These are phyloP conservation scores for Bombylius major DNA, from an alignment of 2,888 invertebrate species.

Conservation along the genomic window DNA sequence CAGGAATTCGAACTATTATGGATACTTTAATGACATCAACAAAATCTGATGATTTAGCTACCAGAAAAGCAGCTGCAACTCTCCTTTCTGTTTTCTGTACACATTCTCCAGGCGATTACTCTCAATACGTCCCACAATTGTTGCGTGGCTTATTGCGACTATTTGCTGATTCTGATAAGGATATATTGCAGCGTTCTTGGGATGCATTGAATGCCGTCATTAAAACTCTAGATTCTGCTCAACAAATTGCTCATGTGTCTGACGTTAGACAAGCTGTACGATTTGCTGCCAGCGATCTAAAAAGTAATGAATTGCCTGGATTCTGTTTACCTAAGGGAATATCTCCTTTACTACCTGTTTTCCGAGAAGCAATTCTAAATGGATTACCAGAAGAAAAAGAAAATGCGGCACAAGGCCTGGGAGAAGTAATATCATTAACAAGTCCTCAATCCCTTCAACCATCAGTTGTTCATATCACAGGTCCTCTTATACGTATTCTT, in stretches of 20 bases:
- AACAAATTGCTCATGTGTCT: slow-evolving; percentile 73
- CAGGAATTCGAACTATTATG: slow-evolving; percentile 75
- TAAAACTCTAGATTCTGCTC: slow-evolving; percentile 71
- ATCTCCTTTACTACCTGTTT: slow-evolving; percentile 84
- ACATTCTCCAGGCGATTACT: slow-evolving; percentile 76
- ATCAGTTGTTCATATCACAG: slow-evolving; percentile 94
- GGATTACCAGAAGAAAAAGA: slow-evolving; percentile 94
- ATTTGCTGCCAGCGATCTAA: slow-evolving; percentile 76
- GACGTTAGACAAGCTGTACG: slow-evolving; percentile 89
- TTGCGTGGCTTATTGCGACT: slow-evolving; percentile 75
- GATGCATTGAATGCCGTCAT: slow-evolving; percentile 83
- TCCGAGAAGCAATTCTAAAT: slow-evolving; percentile 91
- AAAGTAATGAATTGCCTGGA: slow-evolving; percentile 69
- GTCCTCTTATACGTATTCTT: slow-evolving; percentile 92
- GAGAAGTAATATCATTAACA: slow-evolving; percentile 49
- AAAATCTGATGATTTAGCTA: slow-evolving; percentile 47
- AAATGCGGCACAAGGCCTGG: slow-evolving; percentile 82
- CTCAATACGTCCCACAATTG: slow-evolving; percentile 76
- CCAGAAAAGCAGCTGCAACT: slow-evolving; percentile 72
- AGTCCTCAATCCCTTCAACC: slow-evolving; percentile 81
- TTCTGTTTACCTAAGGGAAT: slow-evolving; percentile 92
- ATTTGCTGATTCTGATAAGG: slow-evolving; percentile 68
- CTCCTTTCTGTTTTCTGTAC: slow-evolving; percentile 81
- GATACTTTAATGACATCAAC: slow-evolving; percentile 73
- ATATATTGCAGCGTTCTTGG: slow-evolving; percentile 76